phyloP scores from a whole-genome alignment of 2,888 invertebrate genomes.

The Ochropleura leucogaster region DNA sequence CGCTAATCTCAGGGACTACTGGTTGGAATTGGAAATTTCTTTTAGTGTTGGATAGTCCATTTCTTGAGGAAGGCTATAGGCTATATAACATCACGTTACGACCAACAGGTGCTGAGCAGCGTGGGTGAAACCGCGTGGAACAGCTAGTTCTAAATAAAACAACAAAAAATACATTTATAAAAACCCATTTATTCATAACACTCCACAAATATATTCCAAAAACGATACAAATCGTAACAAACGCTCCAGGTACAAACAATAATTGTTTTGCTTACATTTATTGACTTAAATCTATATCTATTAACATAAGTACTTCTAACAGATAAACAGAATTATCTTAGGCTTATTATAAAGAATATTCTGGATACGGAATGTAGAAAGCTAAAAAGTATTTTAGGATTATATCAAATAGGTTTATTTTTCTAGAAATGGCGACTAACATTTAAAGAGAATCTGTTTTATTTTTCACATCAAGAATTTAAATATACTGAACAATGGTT shows the following conservation, averaged over 20 bases:
- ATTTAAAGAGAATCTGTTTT: not conserved
- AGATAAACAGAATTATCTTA: constrained; percentile 32
- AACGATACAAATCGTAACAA: constrained; percentile 84
- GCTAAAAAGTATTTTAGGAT: constrained; percentile 2
- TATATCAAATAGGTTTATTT: not conserved
- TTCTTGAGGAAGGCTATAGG: too few species aligned
- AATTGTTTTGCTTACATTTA: constrained; percentile 68
- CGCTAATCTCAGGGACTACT: too few species aligned
- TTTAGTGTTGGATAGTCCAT: too few species aligned
- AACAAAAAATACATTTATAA: constrained; percentile 74
- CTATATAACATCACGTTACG: too few species aligned
- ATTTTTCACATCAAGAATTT: constrained; percentile 28
- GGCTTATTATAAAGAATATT: constrained; percentile 16
- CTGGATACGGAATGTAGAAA: constrained; percentile 15
- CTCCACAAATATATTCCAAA: constrained; percentile 83
- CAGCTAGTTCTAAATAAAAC: constrained; percentile 31
- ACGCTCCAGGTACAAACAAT: constrained; percentile 80
- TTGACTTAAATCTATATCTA: constrained; percentile 38
- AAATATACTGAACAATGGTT: not conserved
- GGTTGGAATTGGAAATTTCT: too few species aligned
- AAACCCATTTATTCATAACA: constrained; percentile 86
- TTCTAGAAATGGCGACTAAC: not conserved
- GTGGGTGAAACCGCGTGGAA: too few species aligned
- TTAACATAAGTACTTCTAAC: constrained; percentile 21
- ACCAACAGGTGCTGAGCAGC: too few species aligned